A percentile compares a stretch with the other conserved stretches of the same genome.
phyloP scores from a whole-genome alignment of 2,888 invertebrate genomes.

The Chloroclystis v-ata region DNA sequence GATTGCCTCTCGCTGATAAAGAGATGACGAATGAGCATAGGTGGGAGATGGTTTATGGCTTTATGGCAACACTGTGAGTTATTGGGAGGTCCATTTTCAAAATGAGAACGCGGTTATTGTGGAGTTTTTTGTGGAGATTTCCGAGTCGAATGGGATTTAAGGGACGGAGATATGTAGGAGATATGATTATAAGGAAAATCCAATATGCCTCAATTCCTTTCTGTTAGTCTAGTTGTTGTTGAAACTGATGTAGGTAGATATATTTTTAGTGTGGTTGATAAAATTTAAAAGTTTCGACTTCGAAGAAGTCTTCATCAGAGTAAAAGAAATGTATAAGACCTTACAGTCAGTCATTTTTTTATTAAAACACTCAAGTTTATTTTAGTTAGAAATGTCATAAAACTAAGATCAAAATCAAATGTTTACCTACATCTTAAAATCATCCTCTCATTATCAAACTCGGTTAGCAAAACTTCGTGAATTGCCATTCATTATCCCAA shows the following conservation, averaged over 20 bases:
- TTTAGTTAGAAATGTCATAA: too few relatives aligned
- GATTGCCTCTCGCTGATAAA: slow-evolving; percentile 70
- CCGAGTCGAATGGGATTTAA: background rate
- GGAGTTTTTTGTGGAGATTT: background rate
- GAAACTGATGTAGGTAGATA: too few relatives aligned
- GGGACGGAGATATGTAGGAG: too few relatives aligned
- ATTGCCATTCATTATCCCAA: slow-evolving; percentile 30
- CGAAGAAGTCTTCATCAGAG: too few relatives aligned
- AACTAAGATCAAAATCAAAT: background rate
- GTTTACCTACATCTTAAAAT: background rate
- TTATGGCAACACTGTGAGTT: slow-evolving; percentile 47
- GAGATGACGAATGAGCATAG: slow-evolving; percentile 63
- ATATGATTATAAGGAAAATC: too few relatives aligned
- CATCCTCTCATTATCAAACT: background rate
- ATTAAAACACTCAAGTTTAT: too few relatives aligned
- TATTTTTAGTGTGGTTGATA: too few relatives aligned
- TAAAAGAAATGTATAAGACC: too few relatives aligned
- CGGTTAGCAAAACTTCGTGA: slow-evolving; percentile 17
- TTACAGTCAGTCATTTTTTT: too few relatives aligned
- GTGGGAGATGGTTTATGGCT: slow-evolving; percentile 52
- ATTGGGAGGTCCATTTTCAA: slow-evolving; percentile 28
- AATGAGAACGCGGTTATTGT: slow-evolving; percentile 15
- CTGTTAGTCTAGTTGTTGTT: too few relatives aligned
- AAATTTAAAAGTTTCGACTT: too few relatives aligned
- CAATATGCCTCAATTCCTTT: too few relatives aligned